Conservation (phyloP, 2,797 vertebrate genomes). For the Acrocephalus scirpaceus region DNA sequence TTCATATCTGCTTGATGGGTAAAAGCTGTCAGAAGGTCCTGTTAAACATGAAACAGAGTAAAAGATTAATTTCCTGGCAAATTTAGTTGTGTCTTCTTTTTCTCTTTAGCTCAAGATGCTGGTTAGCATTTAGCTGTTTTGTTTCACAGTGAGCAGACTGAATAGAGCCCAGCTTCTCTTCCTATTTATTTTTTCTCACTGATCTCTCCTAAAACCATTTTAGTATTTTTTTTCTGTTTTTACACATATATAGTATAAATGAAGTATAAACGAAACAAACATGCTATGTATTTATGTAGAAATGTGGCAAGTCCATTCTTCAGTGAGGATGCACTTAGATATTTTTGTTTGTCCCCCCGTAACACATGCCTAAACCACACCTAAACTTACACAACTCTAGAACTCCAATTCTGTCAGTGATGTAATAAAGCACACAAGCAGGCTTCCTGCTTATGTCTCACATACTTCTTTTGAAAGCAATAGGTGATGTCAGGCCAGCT, state of each 20-base stretch:
- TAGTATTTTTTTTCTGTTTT: neutral
- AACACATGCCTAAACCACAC: neutral
- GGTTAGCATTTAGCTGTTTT: neutral
- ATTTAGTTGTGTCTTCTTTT: neutral
- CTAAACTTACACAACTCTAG: neutral
- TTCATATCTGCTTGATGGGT: constrained; percentile 24
- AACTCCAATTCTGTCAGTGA: neutral
- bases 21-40: constrained; percentile 42
- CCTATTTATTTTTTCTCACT: neutral
- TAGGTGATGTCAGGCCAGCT: neutral
- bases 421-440: neutral
- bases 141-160: neutral
- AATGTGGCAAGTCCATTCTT: neutral
- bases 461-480: neutral
- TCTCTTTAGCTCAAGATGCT: neutral
- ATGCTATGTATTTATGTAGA: accelerated
- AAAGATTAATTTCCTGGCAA: constrained; percentile 40
- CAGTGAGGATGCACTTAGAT: neutral
- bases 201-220: neutral
- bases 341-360: neutral
- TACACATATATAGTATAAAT: no score
- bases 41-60: constrained; percentile 20
- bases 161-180: neutral
- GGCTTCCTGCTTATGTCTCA: neutral
- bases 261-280: neutral